These are phyloP conservation scores for Psephotus haematonotus DNA, from an alignment of 2,113 vertebrate species.

Conservation along the genomic window DNA sequence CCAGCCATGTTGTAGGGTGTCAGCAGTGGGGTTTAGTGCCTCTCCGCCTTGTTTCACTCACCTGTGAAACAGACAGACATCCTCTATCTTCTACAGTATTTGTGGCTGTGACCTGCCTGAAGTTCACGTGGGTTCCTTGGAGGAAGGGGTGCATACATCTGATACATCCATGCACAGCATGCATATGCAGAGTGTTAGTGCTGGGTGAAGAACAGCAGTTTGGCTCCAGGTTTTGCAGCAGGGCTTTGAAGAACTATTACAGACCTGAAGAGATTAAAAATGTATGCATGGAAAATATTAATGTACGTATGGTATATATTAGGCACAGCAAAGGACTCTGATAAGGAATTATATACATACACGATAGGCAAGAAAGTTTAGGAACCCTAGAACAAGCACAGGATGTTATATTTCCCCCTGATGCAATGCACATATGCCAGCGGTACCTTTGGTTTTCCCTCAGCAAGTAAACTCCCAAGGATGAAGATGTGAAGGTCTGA, in stretches of 20 bases:
- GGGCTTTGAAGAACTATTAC: neutral
- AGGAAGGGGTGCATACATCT: neutral
- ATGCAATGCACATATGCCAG: neutral
- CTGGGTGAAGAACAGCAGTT: neutral
- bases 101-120: neutral
- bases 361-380: neutral
- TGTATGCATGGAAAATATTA: neutral
- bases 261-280: neutral
- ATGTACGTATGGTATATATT: neutral
- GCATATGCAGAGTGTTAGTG: accelerated
- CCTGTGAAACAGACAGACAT: neutral
- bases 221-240: neutral
- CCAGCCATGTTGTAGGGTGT: neutral
- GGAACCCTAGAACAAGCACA: neutral
- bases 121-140: neutral
- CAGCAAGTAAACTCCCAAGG: neutral
- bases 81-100: neutral
- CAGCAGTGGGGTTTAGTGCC: neutral
- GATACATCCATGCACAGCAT: neutral
- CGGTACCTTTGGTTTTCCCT: neutral
- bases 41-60: accelerated
- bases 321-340: neutral
- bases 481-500: neutral
- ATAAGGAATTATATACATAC: neutral
- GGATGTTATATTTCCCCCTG: neutral